Evolutionary conservation across 2,888 invertebrate genomes (phyloP), one percentile per base, ranked within the genome.

Genomic region (Diaphora mendica): DNA sequence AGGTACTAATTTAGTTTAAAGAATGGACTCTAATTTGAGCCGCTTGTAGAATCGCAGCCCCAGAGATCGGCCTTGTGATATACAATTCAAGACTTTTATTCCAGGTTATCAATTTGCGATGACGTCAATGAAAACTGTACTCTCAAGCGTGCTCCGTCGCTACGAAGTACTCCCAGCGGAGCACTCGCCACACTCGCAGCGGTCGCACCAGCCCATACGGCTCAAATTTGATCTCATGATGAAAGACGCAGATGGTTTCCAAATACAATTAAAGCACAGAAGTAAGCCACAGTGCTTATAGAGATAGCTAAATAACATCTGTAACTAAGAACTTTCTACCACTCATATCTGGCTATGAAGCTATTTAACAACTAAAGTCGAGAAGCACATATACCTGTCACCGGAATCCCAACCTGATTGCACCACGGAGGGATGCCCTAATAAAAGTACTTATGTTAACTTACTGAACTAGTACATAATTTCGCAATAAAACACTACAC

Each of bases 51-150:
- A 3, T 15, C 44, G 44, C 7, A 15, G 44, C 44, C 44, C 44
- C 15, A 13, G 13, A 44, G 44, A 15, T 15, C 15, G 15, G 11
- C 42, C 44, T 44, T 44, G 44, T 44, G 44, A 4, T 44, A 15
- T 44, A 44, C 13, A 26, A 30, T 15, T n/a, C 11, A n/a, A 3
- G 13, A 23, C n/a, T 64, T 64, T 23, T 23, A 11, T 33, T 64
- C 35, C 64, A 73, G 73, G 73, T 2, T 73, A 73, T 64, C 73
- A 73, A 9, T 73, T 73, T 30, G 73, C 64, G 3, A 51, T 92
- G 90, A 91, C 91, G 87, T 88, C 89, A 2, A 89, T 93, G 89
- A 94, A 94, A 80, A 87, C 88, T 0, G 86, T 91, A 2, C 33
- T 93, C 15, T 87, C 92, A 0, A 89, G 87, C 0, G 75, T 92